phyloP scores from a whole-genome alignment of 2,113 vertebrate species.

The Eulacestoma nigropectus region DNA sequence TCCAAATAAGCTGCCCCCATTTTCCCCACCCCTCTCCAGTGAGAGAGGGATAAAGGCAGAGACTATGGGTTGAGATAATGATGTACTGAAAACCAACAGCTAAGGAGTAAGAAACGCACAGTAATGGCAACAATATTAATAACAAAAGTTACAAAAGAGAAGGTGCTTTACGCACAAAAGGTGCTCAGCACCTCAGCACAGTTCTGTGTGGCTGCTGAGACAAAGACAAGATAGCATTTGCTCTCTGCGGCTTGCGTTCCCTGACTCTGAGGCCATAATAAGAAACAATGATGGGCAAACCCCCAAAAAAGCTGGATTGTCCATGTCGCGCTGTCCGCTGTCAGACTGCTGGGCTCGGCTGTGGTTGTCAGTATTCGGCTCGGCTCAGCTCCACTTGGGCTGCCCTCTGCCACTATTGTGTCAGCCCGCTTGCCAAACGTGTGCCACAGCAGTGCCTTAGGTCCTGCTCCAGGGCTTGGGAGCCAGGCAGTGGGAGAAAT shows the following conservation, averaged over 20 bases:
- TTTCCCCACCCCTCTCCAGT: neutral
- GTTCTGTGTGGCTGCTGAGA: neutral
- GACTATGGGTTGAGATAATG: neutral
- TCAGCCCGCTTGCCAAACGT: rapidly evolving
- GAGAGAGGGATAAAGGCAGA: neutral
- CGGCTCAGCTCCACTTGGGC: rapidly evolving
- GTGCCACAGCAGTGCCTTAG: neutral
- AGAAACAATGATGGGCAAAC: neutral
- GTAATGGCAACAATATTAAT: neutral
- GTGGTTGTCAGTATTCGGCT: neutral
- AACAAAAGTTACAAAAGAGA: neutral
- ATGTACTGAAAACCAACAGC: rapidly evolving
- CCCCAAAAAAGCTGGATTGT: neutral
- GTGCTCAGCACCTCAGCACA: neutral
- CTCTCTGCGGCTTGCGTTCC: rapidly evolving
- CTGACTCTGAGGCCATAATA: rapidly evolving
- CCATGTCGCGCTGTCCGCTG: rapidly evolving
- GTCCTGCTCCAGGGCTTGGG: neutral
- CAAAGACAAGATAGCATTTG: neutral
- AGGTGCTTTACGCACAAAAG: neutral
- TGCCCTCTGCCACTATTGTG: rapidly evolving
- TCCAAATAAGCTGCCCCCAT: neutral
- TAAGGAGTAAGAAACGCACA: neutral
- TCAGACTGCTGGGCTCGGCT: rapidly evolving
- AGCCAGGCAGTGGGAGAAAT: neutral